phyloP scores from a whole-genome alignment of 2,888 invertebrate species.

The Nyleta sp. region DNA sequence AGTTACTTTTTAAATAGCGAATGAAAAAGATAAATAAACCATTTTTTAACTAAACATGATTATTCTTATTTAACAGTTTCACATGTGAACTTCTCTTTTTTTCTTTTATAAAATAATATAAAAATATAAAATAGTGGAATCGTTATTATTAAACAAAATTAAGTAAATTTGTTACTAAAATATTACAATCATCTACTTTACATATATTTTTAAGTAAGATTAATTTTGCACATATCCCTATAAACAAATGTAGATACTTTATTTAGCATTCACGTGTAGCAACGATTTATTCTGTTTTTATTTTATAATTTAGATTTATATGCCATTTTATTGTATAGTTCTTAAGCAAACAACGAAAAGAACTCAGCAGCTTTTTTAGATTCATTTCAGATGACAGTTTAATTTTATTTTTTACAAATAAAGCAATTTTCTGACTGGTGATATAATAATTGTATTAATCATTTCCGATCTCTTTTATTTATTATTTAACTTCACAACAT shows the following conservation, averaged over 20 bases:
- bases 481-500: no score
- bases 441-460: no score
- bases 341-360: slow-evolving; percentile 28
- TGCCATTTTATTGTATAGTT: slow-evolving; percentile 31
- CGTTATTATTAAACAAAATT: neutral
- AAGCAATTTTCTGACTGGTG: no score
- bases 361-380: slow-evolving; percentile 28
- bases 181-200: slow-evolving; percentile 29
- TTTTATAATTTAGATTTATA: slow-evolving; percentile 21
- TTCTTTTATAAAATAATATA: no score
- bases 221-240: slow-evolving; percentile 34
- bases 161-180: slow-evolving; percentile 11
- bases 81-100: no score
- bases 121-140: no score
- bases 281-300: slow-evolving; percentile 13
- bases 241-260: slow-evolving; percentile 26
- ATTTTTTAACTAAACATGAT: neutral
- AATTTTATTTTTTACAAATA: slow-evolving; percentile 24
- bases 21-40: slow-evolving; percentile 2
- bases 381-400: slow-evolving; percentile 9
- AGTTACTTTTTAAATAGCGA: neutral
- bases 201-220: slow-evolving; percentile 32
- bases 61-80: neutral
- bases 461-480: no score
- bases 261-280: slow-evolving; percentile 8